Base-by-base conservation (phyloP, 2,113 vertebrate species). In the Ptychochromis oligacanthus region DNA sequence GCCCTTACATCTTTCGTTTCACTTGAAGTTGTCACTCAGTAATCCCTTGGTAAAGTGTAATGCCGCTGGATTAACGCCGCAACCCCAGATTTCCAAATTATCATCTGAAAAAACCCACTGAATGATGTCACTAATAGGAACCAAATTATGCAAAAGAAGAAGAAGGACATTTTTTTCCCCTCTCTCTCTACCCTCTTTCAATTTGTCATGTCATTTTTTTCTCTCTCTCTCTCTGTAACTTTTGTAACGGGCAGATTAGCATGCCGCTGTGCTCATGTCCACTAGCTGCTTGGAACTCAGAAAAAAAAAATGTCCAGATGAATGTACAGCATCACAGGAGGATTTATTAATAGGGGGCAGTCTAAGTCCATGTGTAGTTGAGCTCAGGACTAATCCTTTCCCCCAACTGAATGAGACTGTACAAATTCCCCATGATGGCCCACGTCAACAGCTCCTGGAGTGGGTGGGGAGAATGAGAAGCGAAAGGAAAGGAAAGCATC, bases 1-100 rank as follows among this genome's bases (percentile, higher is more conserved):
- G 92, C 93, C 93, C 92, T 95, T 93, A 94, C 94, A 94, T 94
- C 93, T 94, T 93, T 88, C 93, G 90, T 95, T 94, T 95, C 95
- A 93, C 92, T 94, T 94, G 93, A 93, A 93, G 90, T 93, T 94
- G 95, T 94, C 94, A 94, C 93, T 94, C 93, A 87, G 91, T 95
- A 95, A 95, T 95, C 95, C 93, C 93, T 89, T 79, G 76, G 88
- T 91, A 83, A 93, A 92, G 92, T 90, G 93, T 92, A 94, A 94
- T 94, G 94, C 93, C 28, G 83, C 92, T 89, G 94, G 94, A 95
- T 95, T 95, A 95, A 86, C 90, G 87, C 88, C 65, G 77, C 91
- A 91, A 94, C 90, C 92, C 92, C 93, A 94, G 92, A 95, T 95
- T 94, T 91, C 85, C 84, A 93, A 94, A 95, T 95, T 94, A 95